Evolutionary conservation across 1,140 invertebrate genomes (phyloP).

Genomic region (Aphaenogaster ashmeadi): DNA sequence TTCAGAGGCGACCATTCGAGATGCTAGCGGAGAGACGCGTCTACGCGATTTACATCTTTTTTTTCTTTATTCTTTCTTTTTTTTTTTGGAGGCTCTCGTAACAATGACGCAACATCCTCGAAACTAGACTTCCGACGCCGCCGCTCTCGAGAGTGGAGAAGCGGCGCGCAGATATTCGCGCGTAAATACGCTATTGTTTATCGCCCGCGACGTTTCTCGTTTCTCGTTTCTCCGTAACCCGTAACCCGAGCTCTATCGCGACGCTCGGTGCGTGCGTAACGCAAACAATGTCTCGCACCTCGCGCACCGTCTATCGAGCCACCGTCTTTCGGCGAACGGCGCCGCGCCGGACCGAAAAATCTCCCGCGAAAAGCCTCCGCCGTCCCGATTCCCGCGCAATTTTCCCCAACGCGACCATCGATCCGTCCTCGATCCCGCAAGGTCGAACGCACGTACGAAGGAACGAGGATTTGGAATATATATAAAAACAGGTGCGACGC

Average conservation of each 20-base stretch:
- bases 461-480: background rate
- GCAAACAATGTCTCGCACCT: slow-evolving; percentile 46
- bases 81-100: background rate
- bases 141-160: background rate
- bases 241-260: slow-evolving; percentile 43
- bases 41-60: background rate
- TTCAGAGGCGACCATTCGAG: background rate
- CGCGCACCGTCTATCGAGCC: background rate
- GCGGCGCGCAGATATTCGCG: background rate
- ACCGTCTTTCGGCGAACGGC: background rate
- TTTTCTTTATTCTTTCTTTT: background rate
- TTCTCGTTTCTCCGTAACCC: slow-evolving; percentile 24
- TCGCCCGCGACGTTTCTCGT: background rate
- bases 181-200: slow-evolving; percentile 30
- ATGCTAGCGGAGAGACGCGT: background rate
- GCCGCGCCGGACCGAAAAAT: background rate
- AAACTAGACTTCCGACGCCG: background rate
- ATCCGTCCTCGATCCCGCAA: background rate
- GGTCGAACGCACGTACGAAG: background rate
- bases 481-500: background rate
- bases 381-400: background rate
- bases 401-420: background rate
- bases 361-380: background rate
- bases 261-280: slow-evolving; percentile 31
- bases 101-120: background rate